phyloP scores from a whole-genome alignment of 2,888 invertebrate species.

The Drosophila hawaiiensis region DNA sequence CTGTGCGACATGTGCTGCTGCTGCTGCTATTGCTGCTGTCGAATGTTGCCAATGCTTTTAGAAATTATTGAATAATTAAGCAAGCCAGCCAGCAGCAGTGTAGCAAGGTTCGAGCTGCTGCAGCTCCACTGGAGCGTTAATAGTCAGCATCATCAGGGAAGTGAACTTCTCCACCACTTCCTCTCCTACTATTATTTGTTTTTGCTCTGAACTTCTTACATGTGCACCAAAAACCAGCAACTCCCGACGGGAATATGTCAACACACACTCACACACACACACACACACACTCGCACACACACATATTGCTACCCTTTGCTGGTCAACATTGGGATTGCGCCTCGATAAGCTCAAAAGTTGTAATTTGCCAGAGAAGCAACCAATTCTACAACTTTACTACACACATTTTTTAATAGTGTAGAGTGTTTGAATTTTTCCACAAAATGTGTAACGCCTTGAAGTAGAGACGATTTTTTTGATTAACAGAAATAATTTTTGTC shows the following conservation, averaged over 20 bases:
- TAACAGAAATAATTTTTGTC: not conserved
- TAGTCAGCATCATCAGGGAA: slow-evolving; percentile 45
- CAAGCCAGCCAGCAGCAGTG: slow-evolving; percentile 73
- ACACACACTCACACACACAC: slow-evolving; percentile 29
- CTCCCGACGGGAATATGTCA: slow-evolving; percentile 67
- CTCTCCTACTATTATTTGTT: slow-evolving; percentile 55
- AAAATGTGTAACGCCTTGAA: not conserved
- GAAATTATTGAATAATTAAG: slow-evolving; percentile 85
- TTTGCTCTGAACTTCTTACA: slow-evolving; percentile 77
- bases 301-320: not conserved
- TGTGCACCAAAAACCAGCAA: slow-evolving; percentile 37
- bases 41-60: slow-evolving; percentile 79
- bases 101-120: slow-evolving; percentile 50
- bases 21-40: slow-evolving; percentile 38
- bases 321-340: slow-evolving; percentile 23
- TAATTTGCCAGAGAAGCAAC: slow-evolving; percentile 17
- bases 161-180: not conserved
- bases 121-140: slow-evolving; percentile 53
- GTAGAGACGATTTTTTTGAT: not conserved
- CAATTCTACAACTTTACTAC: slow-evolving; percentile 9
- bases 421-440: not conserved
- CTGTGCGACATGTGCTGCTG: slow-evolving; percentile 30
- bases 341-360: slow-evolving; percentile 73
- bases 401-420: slow-evolving; percentile 1
- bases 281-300: not conserved